A percentile compares a stretch with the other conserved stretches of the same genome.
These are phyloP conservation scores for Myripristis jacobus DNA, from an alignment of 2,797 vertebrate genomes.

Conservation along the genomic window DNA sequence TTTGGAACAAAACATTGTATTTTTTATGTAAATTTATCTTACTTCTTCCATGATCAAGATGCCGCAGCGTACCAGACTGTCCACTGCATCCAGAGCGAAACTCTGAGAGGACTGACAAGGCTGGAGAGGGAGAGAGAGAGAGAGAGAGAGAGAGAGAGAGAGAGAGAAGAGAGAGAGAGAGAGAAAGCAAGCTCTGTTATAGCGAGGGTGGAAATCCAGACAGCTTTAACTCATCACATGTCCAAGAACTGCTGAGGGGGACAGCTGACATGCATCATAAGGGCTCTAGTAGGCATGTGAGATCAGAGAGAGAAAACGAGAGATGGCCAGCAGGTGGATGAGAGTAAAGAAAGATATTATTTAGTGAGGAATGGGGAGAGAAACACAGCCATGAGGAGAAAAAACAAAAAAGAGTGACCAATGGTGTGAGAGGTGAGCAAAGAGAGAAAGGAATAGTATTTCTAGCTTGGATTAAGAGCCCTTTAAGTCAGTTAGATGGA, in stretches of 20 bases:
- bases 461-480: constrained; percentile 64
- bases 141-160: neutral
- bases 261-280: constrained; percentile 60
- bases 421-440: constrained; percentile 66
- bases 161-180: neutral
- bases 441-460: constrained; percentile 61
- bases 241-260: constrained; percentile 33
- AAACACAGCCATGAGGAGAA: constrained; percentile 49
- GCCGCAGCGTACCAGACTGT: constrained; percentile 91
- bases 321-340: constrained; percentile 37
- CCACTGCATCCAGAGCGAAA: constrained; percentile 87
- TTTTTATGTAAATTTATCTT: constrained; percentile 53
- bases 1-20: neutral
- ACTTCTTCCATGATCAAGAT: constrained; percentile 92
- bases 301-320: constrained; percentile 56
- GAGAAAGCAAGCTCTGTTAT: constrained; percentile 9
- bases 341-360: constrained; percentile 38
- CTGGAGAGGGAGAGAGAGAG: constrained; percentile 69
- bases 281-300: constrained; percentile 46
- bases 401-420: constrained; percentile 62
- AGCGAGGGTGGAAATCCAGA: constrained; percentile 43
- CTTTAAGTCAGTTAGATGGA: constrained; percentile 67
- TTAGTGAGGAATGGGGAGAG: constrained; percentile 48
- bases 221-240: constrained; percentile 49
- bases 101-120: constrained; percentile 87